These are phyloP conservation scores for Spisula subtruncata DNA, from an alignment of 2,888 invertebrate species.

Conservation along the genomic window DNA sequence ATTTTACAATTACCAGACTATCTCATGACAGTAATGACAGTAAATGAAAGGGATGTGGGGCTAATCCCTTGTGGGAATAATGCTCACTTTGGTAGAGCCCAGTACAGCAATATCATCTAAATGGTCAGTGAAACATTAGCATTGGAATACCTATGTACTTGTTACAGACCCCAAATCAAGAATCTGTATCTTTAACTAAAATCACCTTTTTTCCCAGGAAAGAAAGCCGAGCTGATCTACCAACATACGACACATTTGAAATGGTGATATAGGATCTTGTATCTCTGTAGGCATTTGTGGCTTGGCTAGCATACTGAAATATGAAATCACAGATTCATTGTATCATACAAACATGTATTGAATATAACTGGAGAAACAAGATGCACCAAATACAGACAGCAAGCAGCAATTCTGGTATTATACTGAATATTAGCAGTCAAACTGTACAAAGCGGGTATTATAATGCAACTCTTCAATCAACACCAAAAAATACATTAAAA, in stretches of 20 bases:
- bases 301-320: slow-evolving; percentile 89
- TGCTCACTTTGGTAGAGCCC: no score
- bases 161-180: no score
- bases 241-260: slow-evolving; percentile 92
- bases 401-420: not conserved
- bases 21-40: no score
- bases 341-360: not conserved
- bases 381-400: not conserved
- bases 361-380: not conserved
- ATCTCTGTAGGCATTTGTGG: slow-evolving; percentile 89
- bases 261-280: slow-evolving; percentile 90
- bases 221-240: slow-evolving; percentile 96
- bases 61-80: no score
- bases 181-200: no score
- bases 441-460: not conserved
- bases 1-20: no score
- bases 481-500: not conserved
- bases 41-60: no score
- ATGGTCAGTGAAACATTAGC: no score
- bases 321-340: slow-evolving; percentile 37
- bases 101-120: no score
- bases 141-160: no score
- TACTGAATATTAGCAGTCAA: not conserved
- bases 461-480: not conserved
- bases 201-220: slow-evolving; percentile 94